Base-by-base conservation (phyloP, 2,797 vertebrate genomes). In the Enoplosus armatus region DNA sequence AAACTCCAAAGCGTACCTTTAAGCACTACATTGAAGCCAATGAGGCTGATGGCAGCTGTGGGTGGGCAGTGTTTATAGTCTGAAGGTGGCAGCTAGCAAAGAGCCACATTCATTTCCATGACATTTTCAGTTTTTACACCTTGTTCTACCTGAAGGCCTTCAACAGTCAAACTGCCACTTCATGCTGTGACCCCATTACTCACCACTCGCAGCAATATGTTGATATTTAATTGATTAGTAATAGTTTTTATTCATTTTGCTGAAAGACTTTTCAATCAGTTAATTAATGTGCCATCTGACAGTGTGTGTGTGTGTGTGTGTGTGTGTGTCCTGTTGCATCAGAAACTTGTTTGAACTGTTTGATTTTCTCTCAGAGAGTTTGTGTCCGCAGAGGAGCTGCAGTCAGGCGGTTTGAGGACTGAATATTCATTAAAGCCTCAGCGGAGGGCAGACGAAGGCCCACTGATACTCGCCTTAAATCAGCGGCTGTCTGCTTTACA, bases 401-500 rank as follows among this genome's bases (percentile, higher is more conserved):
- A 73, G 66, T 73, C 78, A 61, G 64, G 26, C 77, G 51, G 65
- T 75, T 77, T 80, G 85, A 80, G 79, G 59, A 74, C 72, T 86
- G 86, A 90, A 91, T 90, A 89, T 91, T 87, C 86, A 91, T 85
- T 86, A 88, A 82, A 75, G 61, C 61, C 68, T 64, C 70, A 0
- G 78, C 8, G 41, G 75, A 76, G 79, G 70, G 76, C 64, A 8
- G 82, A 29, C 45, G 20, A 58, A 33, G 77, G 72, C 56, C 50
- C 27, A 37, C 73, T 67, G 79, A 86, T 71, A 31, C 84, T 82
- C 31, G 69, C 84, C 84, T 87, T 83, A 77, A 87, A 89, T 92
- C 83, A 85, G 84, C 79, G 29, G 73, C 90, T 75, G 88, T 83
- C 91, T 81, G 84, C 79, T 89, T 90, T 90, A 93, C 90, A 93